A percentile compares a stretch with the other conserved stretches of the same genome.
Evolutionary conservation across 2,888 invertebrate species (phyloP).

Genomic region (Hydrotaea cyrtoneurina): DNA sequence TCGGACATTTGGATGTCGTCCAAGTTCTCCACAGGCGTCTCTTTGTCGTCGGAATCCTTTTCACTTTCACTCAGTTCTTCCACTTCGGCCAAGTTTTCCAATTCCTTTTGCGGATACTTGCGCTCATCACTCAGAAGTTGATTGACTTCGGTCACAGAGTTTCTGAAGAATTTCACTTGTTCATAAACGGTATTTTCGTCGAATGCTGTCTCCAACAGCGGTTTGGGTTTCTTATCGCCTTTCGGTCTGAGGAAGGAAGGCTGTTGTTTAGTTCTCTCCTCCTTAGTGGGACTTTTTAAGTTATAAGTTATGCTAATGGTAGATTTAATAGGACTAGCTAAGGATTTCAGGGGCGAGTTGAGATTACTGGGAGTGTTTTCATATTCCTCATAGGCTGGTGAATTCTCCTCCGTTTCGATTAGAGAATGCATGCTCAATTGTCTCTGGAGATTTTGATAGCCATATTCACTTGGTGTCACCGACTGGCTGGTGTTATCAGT

Average conservation of each 20-base stretch:
- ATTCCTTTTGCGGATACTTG: constrained; percentile 56
- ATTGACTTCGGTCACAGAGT: constrained; percentile 89
- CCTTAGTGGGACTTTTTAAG: constrained; percentile 83
- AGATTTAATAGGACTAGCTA: constrained; percentile 84
- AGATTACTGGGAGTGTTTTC: constrained; percentile 78
- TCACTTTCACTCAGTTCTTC: constrained; percentile 61
- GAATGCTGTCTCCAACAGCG: constrained; percentile 83
- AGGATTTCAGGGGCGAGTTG: constrained; percentile 71
- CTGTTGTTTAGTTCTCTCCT: constrained; percentile 81
- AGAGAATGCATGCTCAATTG: constrained; percentile 80
- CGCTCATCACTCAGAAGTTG: constrained; percentile 81
- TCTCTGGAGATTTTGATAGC: constrained; percentile 80
- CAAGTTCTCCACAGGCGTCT: constrained; percentile 46
- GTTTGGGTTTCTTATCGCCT: constrained; percentile 68
- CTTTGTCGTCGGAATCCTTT: constrained; percentile 62
- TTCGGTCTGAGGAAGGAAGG: constrained; percentile 66
- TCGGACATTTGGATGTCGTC: constrained; percentile 67
- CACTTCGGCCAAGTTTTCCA: constrained; percentile 73
- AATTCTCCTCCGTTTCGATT: constrained; percentile 78
- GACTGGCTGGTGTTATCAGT: constrained; percentile 81
- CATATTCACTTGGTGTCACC: constrained; percentile 81
- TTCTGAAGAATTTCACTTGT: constrained; percentile 88
- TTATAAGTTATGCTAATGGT: constrained; percentile 88
- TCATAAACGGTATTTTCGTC: constrained; percentile 85
- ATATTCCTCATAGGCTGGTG: constrained; percentile 79